These are phyloP conservation scores for Sebastes taczanowskii DNA, from an alignment of 2,797 vertebrate genomes.

Conservation along the genomic window DNA sequence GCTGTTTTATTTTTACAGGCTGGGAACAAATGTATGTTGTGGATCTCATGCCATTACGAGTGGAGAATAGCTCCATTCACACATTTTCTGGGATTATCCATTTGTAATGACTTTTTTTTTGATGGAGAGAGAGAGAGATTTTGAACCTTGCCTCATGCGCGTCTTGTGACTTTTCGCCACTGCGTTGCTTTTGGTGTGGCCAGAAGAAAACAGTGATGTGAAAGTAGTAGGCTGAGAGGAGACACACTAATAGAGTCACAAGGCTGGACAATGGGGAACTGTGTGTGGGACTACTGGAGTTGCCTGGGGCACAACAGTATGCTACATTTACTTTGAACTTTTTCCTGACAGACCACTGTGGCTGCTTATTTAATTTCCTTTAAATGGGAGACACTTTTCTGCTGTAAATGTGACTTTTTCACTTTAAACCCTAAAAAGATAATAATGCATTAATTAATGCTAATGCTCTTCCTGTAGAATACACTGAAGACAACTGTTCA, in stretches of 20 bases:
- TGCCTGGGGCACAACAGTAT: slow-evolving; percentile 51
- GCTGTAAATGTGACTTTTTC: not conserved
- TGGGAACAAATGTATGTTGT: not conserved
- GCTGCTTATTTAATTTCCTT: not conserved
- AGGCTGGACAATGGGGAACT: slow-evolving; percentile 66
- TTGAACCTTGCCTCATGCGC: not conserved
- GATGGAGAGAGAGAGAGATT: not conserved
- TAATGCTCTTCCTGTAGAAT: not conserved
- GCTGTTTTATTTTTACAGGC: not conserved
- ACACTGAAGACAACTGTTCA: not conserved
- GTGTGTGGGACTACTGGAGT: slow-evolving; percentile 46
- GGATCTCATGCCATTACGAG: not conserved
- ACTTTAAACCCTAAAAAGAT: not conserved
- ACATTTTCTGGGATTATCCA: slow-evolving; percentile 11
- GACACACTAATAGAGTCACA: slow-evolving; percentile 68
- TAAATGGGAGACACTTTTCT: not conserved
- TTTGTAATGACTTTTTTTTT: not conserved
- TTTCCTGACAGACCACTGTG: slow-evolving; percentile 9
- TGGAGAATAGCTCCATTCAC: slow-evolving; percentile 6
- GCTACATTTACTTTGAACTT: slow-evolving; percentile 50
- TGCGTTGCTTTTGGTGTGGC: slow-evolving; percentile 13
- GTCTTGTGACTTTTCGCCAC: slow-evolving; percentile 54
- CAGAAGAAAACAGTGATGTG: slow-evolving; percentile 14
- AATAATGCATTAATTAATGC: not conserved
- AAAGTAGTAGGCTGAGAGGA: slow-evolving; percentile 43